Percentiles rank a stretch among this genome's conserved stretches.
Evolutionary conservation across 1,140 invertebrate genomes (phyloP).

Genomic region (Agrilus planipennis): DNA sequence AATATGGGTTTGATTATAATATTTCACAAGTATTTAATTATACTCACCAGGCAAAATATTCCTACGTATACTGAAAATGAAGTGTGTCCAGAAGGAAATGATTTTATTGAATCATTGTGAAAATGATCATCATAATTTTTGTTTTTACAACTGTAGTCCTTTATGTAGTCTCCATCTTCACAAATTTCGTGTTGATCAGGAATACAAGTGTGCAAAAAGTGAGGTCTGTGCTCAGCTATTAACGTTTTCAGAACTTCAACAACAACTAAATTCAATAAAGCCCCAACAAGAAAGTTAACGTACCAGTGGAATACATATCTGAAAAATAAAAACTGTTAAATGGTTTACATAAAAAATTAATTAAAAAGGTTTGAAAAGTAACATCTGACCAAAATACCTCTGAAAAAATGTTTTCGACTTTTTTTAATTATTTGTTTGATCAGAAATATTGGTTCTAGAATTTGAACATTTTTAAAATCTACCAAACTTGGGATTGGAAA

Average conservation of each 20-base stretch:
- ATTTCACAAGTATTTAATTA: no score
- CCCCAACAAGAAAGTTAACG: conserved; percentile 23
- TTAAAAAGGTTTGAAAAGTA: no score
- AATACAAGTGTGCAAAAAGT: conserved; percentile 57
- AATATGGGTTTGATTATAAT: no score
- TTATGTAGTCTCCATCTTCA: conserved; percentile 43
- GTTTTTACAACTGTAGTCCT: conserved; percentile 51
- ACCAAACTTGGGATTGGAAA: no score
- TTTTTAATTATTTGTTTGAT: no score
- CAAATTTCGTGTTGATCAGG: conserved; percentile 49
- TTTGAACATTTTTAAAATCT: no score
- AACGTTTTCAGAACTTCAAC: conserved; percentile 49
- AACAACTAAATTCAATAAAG: conserved; percentile 21
- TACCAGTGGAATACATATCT: no score
- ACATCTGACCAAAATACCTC: no score
- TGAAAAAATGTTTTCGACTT: no score
- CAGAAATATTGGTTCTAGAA: no score
- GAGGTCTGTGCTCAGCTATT: conserved; percentile 56
- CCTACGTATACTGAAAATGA: conserved; percentile 52
- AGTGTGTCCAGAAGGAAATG: conserved; percentile 69
- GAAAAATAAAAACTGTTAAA: no score
- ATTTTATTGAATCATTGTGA: conserved; percentile 53
- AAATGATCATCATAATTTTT: conserved; percentile 38
- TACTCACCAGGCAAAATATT: conserved; percentile 60
- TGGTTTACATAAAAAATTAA: no score